Evolutionary conservation across 1,140 invertebrate species (phyloP).

Genomic region (Pseudomyrmex gracilis): DNA sequence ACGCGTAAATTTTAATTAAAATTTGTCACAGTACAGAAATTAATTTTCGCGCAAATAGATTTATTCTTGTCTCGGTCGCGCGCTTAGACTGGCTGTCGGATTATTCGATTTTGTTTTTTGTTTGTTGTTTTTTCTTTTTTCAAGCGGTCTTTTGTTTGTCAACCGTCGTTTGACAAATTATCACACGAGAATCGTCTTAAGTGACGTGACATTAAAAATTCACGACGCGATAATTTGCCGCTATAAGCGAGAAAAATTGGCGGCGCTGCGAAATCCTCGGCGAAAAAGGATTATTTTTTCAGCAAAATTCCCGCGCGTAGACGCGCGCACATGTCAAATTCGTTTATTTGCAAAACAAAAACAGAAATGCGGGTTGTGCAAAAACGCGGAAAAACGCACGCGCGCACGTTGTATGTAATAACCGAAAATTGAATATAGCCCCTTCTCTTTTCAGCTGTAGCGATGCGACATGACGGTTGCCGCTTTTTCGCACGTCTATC

Average conservation of each 20-base stretch:
- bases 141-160: too few relatives aligned
- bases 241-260: neutral
- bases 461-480: conserved; percentile 51
- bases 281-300: conserved; percentile 1
- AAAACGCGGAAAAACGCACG: neutral
- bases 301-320: neutral
- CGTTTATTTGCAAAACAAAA: conserved; percentile 47
- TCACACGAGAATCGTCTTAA: neutral
- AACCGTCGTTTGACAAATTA: neutral
- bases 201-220: too few relatives aligned
- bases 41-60: conserved; percentile 36
- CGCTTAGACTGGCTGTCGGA: neutral
- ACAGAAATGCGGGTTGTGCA: conserved; percentile 10
- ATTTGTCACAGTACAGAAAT: conserved; percentile 16
- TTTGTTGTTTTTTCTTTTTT: too few relatives aligned
- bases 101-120: neutral
- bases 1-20: conserved; percentile 37
- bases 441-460: conserved; percentile 10
- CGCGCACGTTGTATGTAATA: conserved; percentile 32
- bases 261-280: conserved; percentile 7
- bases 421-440: conserved; percentile 53
- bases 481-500: conserved; percentile 18
- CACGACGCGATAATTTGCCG: too few relatives aligned
- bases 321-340: neutral
- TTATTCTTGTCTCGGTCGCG: neutral